Conservation (phyloP, 2,888 invertebrate genomes). For the Limnephilus lunatus region DNA sequence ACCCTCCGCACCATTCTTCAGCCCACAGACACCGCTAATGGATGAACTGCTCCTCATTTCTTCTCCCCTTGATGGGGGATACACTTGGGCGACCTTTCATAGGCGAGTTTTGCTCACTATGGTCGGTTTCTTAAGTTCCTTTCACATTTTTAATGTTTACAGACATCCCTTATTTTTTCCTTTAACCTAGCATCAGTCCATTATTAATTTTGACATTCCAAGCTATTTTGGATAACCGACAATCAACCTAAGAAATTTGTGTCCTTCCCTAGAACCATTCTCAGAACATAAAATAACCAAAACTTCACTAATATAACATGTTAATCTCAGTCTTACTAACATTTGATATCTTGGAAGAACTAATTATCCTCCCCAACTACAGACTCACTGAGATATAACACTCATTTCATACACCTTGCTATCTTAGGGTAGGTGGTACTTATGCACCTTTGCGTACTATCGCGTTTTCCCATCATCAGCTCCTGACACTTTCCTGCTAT, state of each 20-base stretch:
- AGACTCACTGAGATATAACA: background rate
- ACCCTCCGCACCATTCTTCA: constrained; percentile 55
- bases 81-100: constrained; percentile 62
- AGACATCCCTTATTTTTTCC: constrained; percentile 3
- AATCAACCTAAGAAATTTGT: background rate
- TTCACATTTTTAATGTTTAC: constrained; percentile 50
- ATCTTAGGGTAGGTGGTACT: background rate
- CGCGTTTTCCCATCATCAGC: background rate
- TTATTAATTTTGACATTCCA: constrained; percentile 22
- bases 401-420: background rate
- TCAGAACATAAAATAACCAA: background rate
- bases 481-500: background rate
- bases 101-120: constrained; percentile 64
- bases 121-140: constrained; percentile 65
- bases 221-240: constrained; percentile 28
- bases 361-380: background rate
- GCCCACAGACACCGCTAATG: constrained; percentile 61
- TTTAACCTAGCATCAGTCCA: constrained; percentile 10
- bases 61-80: constrained; percentile 37
- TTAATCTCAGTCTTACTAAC: constrained; percentile 22
- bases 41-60: constrained; percentile 9
- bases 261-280: background rate
- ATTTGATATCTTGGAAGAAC: constrained; percentile 2
- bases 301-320: constrained; percentile 5
- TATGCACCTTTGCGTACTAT: background rate